phyloP scores from a whole-genome alignment of 2,888 invertebrate genomes.

The Coremacera marginata region DNA sequence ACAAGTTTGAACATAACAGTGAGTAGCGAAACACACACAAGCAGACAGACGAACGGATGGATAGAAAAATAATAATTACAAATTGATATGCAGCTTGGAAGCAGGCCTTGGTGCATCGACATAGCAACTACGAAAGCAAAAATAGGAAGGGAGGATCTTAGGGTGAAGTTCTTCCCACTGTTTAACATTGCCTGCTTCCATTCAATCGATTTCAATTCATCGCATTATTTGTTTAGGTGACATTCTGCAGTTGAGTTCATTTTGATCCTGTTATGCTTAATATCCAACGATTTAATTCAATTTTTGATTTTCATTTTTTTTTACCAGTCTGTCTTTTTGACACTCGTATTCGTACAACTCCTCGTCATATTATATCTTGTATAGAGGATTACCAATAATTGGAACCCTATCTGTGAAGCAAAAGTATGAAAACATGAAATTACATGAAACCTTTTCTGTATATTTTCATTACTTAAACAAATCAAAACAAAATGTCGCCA shows the following conservation, averaged over 20 bases:
- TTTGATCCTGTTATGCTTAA: constrained; percentile 39
- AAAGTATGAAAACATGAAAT: no score
- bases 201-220: not conserved
- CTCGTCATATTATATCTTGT: not conserved
- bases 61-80: constrained; percentile 2
- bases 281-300: constrained; percentile 18
- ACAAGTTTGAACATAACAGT: not conserved
- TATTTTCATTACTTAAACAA: no score
- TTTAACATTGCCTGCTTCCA: not conserved
- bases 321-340: not conserved
- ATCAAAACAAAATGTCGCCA: no score
- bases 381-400: no score
- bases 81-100: constrained; percentile 8
- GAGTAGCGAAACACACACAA: not conserved
- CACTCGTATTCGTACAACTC: not conserved
- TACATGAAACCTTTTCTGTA: no score
- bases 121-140: not conserved
- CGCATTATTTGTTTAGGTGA: constrained; percentile 36
- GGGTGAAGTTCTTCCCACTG: not conserved
- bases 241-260: constrained; percentile 20
- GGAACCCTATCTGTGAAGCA: no score
- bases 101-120: not conserved
- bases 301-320: not conserved
- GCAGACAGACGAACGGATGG: not conserved
- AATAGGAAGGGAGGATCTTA: not conserved